Conservation (phyloP, 2,113 vertebrate species). For the Microcebus griseorufus region DNA sequence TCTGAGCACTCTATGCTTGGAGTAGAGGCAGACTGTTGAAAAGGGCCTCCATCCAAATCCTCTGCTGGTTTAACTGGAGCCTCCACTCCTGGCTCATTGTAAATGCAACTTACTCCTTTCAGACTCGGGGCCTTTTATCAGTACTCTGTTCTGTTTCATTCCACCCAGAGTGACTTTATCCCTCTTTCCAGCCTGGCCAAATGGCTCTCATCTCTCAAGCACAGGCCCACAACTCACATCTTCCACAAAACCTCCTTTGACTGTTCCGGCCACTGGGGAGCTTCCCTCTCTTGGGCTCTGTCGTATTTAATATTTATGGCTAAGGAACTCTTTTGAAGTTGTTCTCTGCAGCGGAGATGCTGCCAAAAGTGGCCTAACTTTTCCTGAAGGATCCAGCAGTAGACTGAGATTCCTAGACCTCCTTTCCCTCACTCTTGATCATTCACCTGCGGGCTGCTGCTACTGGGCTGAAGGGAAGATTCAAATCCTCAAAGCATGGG, state of each 20-base stretch:
- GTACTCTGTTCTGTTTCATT: not conserved
- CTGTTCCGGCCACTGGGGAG: not conserved
- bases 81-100: not conserved
- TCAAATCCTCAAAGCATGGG: not conserved
- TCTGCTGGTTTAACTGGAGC: not conserved
- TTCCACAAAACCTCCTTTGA: not conserved
- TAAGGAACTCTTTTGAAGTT: not conserved
- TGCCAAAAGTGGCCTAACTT: not conserved
- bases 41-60: not conserved
- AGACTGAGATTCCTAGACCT: not conserved
- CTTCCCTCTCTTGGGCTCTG: not conserved
- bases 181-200: not conserved
- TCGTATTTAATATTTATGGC: not conserved
- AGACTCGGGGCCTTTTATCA: not conserved
- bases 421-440: not conserved
- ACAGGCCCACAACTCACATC: not conserved
- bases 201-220: not conserved
- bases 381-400: not conserved
- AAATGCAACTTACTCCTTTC: not conserved
- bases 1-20: not conserved
- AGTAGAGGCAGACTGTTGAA: not conserved
- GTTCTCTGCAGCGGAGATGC: not conserved
- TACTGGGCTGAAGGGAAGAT: not conserved
- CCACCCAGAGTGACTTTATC: not conserved
- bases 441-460: fast-evolving